phyloP scores from a whole-genome alignment of 1,140 invertebrate genomes.

The Myzus persicae region DNA sequence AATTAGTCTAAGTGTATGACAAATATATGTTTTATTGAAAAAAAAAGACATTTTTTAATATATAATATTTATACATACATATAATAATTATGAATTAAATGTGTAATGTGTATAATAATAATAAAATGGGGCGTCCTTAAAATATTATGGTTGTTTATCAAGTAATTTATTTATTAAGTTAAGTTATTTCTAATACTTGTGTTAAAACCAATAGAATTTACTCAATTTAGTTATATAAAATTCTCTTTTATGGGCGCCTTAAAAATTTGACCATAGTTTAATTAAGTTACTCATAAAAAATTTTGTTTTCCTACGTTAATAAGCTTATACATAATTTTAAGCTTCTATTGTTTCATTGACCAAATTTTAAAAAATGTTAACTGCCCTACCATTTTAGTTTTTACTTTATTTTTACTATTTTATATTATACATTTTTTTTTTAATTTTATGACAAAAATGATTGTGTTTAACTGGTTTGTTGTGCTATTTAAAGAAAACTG shows the following conservation, averaged over 20 bases:
- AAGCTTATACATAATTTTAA: constrained; percentile 30
- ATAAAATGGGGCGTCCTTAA: constrained; percentile 24
- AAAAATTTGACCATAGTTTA: constrained; percentile 10
- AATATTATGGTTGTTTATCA: neutral
- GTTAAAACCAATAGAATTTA: constrained; percentile 25
- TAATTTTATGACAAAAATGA: neutral
- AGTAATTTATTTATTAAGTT: constrained; percentile 45
- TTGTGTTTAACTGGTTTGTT: constrained; percentile 49
- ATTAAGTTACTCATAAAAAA: constrained; percentile 21
- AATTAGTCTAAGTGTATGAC: constrained; percentile 34
- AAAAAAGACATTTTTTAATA: constrained; percentile 44
- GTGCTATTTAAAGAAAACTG: constrained; percentile 52
- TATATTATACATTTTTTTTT: constrained; percentile 48
- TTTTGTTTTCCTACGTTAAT: constrained; percentile 36
- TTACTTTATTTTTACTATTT: constrained; percentile 46
- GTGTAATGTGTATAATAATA: constrained; percentile 5
- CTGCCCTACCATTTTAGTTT: constrained; percentile 53
- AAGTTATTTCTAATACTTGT: constrained; percentile 20
- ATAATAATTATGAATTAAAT: constrained; percentile 32
- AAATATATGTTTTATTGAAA: constrained; percentile 45
- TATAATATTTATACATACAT: constrained; percentile 10
- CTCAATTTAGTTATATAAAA: constrained; percentile 23
- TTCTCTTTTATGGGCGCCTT: constrained; percentile 22
- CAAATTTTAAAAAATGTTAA: constrained; percentile 57
- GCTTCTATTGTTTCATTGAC: constrained; percentile 43